These are phyloP conservation scores for Elephantulus edwardii DNA, from an alignment of 2,113 vertebrate species.

Conservation along the genomic window DNA sequence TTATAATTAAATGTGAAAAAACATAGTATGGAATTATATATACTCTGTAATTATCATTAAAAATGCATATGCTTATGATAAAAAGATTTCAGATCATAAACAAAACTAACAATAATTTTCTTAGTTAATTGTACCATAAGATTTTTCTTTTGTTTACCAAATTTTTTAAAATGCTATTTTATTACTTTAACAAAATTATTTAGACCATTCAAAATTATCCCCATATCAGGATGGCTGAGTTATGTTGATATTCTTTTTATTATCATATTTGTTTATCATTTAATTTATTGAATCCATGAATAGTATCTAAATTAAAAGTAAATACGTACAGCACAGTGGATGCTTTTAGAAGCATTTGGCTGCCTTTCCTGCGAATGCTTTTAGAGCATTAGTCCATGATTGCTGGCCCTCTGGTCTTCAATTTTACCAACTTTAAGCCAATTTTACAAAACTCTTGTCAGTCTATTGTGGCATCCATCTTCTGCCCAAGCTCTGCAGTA, in stretches of 20 bases:
- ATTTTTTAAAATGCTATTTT: not conserved
- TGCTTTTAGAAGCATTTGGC: not conserved
- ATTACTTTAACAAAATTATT: not conserved
- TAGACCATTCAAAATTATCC: not conserved
- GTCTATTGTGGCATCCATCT: too few relatives aligned
- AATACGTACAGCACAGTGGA: not conserved
- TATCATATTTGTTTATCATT: not conserved
- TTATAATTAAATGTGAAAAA: slow-evolving; percentile 45
- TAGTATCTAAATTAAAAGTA: not conserved
- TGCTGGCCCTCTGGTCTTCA: too few relatives aligned
- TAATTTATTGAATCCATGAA: not conserved
- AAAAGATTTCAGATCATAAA: slow-evolving; percentile 33
- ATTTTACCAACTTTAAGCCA: too few relatives aligned
- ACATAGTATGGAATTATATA: not conserved
- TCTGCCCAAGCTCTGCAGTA: too few relatives aligned
- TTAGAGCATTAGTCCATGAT: too few relatives aligned
- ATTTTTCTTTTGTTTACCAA: not conserved
- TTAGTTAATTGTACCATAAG: not conserved
- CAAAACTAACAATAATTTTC: not conserved
- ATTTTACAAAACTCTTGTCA: too few relatives aligned
- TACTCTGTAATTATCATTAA: slow-evolving; percentile 14
- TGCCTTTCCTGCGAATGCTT: not conserved
- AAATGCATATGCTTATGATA: slow-evolving; percentile 11
- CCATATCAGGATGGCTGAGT: not conserved
- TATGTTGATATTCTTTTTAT: not conserved